Base-by-base conservation (phyloP, 2,888 invertebrate species). In the Drosophila robusta region DNA sequence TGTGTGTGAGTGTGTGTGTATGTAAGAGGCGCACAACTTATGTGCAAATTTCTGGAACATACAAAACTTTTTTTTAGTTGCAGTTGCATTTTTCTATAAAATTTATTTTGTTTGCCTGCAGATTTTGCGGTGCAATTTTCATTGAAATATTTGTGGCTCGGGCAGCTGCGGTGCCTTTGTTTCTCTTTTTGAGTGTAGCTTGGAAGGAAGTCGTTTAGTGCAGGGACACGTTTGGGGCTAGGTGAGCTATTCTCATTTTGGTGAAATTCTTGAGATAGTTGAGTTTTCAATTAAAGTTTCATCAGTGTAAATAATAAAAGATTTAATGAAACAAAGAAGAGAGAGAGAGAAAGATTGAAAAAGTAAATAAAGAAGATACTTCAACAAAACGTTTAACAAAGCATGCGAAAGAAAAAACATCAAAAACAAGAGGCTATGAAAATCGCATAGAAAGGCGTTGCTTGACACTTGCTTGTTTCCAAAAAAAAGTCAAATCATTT, bases 141-240 rank as follows among this genome's bases (percentile, higher is more conserved):
- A 68, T 56, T 73, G 74, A 55, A 68, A 66, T 73, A 68, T 73
- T 73, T 74, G 69, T 63, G 74, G 60, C 46, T 68, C 34, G 60
- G 46, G 18, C 52, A 58, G 64, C 39, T 69, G 45, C 42, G 55
- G 46, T 44, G 57, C 49, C 22, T 47, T 57, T 65, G 65, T 34
- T 50, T 24, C 56, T 44, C 56, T 49, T 47, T 52, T 34, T 29
- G 32, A 46, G 39, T 18, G 61, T 34, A 14, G 16, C n/a, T 7
- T n/a, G 32, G 22, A 16, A 18, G 41, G 34, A 24, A 9, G 7
- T 29, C 11, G 8, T 11, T 34, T 14, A 38, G 34, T 34, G 16
- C 18, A 32, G 16, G 9, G 22, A 62, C 56, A 63, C 18, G 26
- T 9, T 41, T 56, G 50, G 38, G 45, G 50, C 16, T 26, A 7